Conservation (phyloP, 1,140 invertebrate species). For the Penaeus vannamei region DNA sequence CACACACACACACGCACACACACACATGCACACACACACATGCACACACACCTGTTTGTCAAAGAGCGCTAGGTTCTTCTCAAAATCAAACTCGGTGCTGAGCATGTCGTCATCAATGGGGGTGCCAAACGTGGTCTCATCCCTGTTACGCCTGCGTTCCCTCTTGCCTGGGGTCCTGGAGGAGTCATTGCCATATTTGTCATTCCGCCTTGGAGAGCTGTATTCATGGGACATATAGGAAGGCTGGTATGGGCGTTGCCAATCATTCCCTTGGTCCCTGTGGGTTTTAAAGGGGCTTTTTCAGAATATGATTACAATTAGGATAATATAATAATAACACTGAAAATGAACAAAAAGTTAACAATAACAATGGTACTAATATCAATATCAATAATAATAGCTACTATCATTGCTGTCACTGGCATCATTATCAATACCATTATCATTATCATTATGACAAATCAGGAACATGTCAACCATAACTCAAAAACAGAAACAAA, state of each 20-base stretch:
- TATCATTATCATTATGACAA: no score
- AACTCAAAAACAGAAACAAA: background rate
- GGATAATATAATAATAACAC: no score
- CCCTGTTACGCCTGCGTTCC: conserved; percentile 70
- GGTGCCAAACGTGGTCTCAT: conserved; percentile 78
- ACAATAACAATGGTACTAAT: no score
- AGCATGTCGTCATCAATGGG: conserved; percentile 75
- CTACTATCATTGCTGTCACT: no score
- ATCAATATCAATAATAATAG: no score
- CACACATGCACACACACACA: no score
- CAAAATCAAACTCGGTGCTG: conserved; percentile 91
- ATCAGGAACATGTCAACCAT: no score
- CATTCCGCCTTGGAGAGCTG: conserved; percentile 49
- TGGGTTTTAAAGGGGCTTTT: no score
- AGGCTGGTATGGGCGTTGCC: conserved; percentile 16
- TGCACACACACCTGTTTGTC: conserved; percentile 79
- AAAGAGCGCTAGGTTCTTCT: conserved; percentile 92
- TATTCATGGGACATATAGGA: conserved; percentile 7
- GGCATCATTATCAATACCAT: no score
- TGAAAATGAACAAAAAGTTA: no score
- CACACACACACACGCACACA: no score
- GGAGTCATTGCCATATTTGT: conserved; percentile 36
- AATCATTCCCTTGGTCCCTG: conserved; percentile 34
- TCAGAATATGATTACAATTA: no score
- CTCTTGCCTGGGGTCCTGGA: conserved; percentile 40